phyloP scores from a whole-genome alignment of 1,140 invertebrate species.

The Paraescarpia echinospica region DNA sequence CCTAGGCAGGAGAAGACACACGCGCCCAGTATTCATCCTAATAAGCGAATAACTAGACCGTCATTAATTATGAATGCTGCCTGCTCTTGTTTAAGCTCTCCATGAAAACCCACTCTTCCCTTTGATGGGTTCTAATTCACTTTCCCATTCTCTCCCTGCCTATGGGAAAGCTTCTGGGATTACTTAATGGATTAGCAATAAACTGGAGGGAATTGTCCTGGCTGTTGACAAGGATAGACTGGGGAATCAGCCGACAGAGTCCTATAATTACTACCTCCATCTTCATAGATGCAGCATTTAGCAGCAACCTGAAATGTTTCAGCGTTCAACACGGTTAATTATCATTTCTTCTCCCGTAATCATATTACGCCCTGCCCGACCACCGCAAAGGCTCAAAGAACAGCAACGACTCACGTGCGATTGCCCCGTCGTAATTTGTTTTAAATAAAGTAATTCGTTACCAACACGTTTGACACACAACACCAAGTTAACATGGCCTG shows the following conservation, averaged over 20 bases:
- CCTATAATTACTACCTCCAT: conserved; percentile 1
- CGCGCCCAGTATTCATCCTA: not conserved
- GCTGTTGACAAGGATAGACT: not conserved
- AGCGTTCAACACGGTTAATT: not conserved
- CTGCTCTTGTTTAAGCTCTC: not conserved
- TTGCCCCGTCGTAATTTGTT: not conserved
- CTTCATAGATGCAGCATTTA: not conserved
- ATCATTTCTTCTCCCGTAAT: not conserved
- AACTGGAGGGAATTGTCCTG: not conserved
- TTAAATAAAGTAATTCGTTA: not conserved
- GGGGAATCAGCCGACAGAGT: not conserved
- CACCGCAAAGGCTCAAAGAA: too few species aligned
- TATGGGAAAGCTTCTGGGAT: not conserved
- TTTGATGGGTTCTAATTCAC: conserved; percentile 5
- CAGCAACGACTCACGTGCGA: too few species aligned
- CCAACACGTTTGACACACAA: not conserved
- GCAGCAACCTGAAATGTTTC: not conserved
- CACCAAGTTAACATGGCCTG: not conserved
- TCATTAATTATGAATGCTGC: not conserved
- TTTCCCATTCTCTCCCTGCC: not conserved
- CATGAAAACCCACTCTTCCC: not conserved
- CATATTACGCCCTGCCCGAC: too few species aligned
- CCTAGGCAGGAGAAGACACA: not conserved
- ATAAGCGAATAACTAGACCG: not conserved
- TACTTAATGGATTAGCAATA: conserved; percentile 1